Percentiles rank a stretch among this genome's conserved stretches.
Conservation (phyloP, 2,113 vertebrate genomes). For the Neolamprologus variostigma region DNA sequence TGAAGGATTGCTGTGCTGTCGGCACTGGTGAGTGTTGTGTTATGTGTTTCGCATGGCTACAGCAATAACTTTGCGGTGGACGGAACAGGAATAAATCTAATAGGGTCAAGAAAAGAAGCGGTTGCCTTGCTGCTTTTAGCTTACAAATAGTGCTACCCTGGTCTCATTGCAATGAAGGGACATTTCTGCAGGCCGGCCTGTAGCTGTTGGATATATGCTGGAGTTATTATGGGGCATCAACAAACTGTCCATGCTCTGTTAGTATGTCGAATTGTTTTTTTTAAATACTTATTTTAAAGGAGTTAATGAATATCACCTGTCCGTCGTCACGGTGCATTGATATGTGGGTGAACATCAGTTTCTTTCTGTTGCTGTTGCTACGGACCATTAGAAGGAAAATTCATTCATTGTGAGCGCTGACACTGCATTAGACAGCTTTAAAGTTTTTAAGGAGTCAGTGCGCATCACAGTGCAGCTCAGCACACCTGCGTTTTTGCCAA, state of each 20-base stretch:
- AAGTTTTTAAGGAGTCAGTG: neutral
- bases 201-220: fast-evolving
- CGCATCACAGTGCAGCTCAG: neutral
- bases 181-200: fast-evolving
- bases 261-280: fast-evolving
- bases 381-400: neutral
- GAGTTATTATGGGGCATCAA: neutral
- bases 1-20: neutral
- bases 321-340: fast-evolving
- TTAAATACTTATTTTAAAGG: neutral
- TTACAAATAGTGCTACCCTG: neutral
- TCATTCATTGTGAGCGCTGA: neutral
- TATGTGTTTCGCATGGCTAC: fast-evolving
- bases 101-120: neutral
- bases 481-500: neutral
- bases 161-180: neutral
- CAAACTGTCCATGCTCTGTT: neutral
- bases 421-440: neutral
- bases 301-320: neutral
- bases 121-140: neutral
- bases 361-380: neutral
- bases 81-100: neutral
- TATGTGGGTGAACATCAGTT: neutral
- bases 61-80: neutral
- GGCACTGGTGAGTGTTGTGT: neutral